Base-by-base conservation (phyloP, 37 sponge, comb jelly and placozoan genomes). In the Lycopodina hypogea region DNA sequence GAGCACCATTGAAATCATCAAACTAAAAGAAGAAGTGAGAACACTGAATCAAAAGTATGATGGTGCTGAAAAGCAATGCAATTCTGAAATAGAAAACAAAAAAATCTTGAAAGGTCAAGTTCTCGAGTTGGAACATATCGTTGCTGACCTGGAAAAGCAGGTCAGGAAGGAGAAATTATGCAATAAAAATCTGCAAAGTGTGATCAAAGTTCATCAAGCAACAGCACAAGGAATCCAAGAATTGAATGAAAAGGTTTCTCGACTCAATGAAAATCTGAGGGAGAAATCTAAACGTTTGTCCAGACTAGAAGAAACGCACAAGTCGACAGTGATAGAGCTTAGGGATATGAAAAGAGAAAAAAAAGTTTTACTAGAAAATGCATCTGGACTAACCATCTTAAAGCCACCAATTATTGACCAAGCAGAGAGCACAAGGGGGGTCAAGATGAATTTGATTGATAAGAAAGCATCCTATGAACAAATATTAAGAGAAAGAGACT, bases 1-100 rank as follows among this genome's bases (percentile, higher is more conserved):
- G 72, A 87, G 75, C 50, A 85, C 87, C 7, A 71, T 29, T 29
- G 90, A 90, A 63, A 79, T 90, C 23, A 50, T 81, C 55, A 76
- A 62, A 52, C 71, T 84, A 50, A n/a, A 38, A 26, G 77, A 40
- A 29, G 37, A 61, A 26, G 53, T 84, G 7, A 65, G 24, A n/a
- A 59, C 68, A 1, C 76, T 84, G 23, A 76, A 83, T 35, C 30
- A n/a, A 2, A 32, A 38, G 7, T 29, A 72, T 19, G 52, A 12
- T 9, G 23, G 32, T 29, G 24, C 53, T 4, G 52, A 64, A 45
- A 32, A 60, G n/a, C 59, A 83, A 28, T 53, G 34, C 14, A 34
- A 29, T 0, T 29, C 0, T 1, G 33, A 21, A 30, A 77, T 21
- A n/a, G 56, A 33, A 29, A 77, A 19, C 23, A 78, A 77, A 65